A percentile compares a stretch with the other conserved stretches of the same genome.
Conservation (phyloP, 1,140 invertebrate species). For the Lepidurus arcticus region DNA sequence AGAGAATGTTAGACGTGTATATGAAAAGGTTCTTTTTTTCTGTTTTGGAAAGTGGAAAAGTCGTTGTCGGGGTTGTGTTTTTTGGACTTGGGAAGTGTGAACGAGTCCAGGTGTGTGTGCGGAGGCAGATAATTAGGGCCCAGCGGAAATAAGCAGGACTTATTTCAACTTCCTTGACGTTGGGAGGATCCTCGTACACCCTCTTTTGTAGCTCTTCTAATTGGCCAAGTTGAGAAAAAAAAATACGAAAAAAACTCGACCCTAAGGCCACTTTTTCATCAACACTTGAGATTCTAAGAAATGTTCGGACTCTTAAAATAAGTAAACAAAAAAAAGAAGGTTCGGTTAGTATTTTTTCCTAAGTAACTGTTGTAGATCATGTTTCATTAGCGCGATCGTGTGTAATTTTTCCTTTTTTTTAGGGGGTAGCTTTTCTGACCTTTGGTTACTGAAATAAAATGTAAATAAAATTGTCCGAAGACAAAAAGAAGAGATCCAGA, state of each 20-base stretch:
- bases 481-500: not conserved
- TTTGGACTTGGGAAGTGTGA: not conserved
- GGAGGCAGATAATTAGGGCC: not conserved
- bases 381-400: not conserved
- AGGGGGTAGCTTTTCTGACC: not conserved
- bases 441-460: not conserved
- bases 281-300: not conserved
- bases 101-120: slow-evolving; percentile 17
- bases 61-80: not conserved
- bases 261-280: not conserved
- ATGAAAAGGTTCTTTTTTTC: not conserved
- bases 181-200: slow-evolving; percentile 1
- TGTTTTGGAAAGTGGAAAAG: not conserved
- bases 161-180: slow-evolving; percentile 7
- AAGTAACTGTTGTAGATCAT: slow-evolving; percentile 9
- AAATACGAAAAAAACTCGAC: not conserved
- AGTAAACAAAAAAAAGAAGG: not conserved
- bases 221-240: not conserved
- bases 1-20: too few species aligned
- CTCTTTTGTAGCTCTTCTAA: slow-evolving; percentile 14
- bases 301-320: not conserved
- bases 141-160: not conserved
- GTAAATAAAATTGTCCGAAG: not conserved
- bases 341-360: not conserved
- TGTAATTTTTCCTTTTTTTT: not conserved